phyloP scores from a whole-genome alignment of 2,797 vertebrate species.

The Pseudocheirus occidentalis region DNA sequence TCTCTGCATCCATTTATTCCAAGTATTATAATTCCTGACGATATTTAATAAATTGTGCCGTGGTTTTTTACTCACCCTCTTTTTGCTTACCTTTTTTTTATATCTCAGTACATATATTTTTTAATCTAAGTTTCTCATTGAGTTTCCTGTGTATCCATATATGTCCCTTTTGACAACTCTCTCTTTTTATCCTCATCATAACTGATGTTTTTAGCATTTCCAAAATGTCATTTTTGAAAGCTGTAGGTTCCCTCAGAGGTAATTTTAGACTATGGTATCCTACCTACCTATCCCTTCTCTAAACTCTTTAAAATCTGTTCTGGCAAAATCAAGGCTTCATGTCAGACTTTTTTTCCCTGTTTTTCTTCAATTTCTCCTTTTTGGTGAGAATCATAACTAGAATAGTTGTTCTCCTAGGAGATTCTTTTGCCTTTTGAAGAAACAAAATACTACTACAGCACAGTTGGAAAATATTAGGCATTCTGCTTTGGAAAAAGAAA shows the following conservation, averaged over 20 bases:
- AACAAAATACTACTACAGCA: not conserved
- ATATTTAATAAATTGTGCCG: not conserved
- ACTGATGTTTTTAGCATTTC: not conserved
- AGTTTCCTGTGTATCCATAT: not conserved
- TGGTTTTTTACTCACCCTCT: not conserved
- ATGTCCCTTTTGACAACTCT: not conserved
- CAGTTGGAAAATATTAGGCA: not conserved
- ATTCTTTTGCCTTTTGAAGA: not conserved
- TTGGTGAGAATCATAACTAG: not conserved
- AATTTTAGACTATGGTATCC: not conserved
- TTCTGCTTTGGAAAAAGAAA: not conserved
- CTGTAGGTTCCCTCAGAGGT: not conserved
- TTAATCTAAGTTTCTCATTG: not conserved
- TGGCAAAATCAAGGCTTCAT: not conserved
- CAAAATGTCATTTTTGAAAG: not conserved
- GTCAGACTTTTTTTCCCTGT: not conserved
- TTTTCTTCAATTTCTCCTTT: not conserved
- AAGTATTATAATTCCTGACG: not conserved
- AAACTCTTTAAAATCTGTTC: not conserved
- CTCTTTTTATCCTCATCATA: not conserved
- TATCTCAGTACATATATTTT: not conserved
- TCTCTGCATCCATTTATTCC: not conserved
- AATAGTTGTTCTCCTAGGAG: not conserved
- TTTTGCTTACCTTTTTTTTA: not conserved
- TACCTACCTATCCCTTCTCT: not conserved